Base-by-base conservation (phyloP, 2,888 invertebrate genomes). In the Sussaba pulchella region DNA sequence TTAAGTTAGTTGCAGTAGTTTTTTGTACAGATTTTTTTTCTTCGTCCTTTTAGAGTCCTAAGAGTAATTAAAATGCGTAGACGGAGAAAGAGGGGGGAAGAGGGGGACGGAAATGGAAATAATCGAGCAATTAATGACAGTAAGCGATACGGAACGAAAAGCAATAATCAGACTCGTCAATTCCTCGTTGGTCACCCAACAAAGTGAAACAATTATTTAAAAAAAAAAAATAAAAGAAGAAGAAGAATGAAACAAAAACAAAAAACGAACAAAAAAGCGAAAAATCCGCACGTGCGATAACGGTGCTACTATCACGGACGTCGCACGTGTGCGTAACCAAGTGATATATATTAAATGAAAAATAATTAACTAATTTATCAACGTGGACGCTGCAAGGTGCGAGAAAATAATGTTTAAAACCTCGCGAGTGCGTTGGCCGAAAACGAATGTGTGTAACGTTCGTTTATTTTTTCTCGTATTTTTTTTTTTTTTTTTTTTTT, bases 161-260 rank as follows among this genome's bases (percentile, higher is more conserved):
- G 81, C 81, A 83, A 84, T 84, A 76, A 82, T 41, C 14, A 74
- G 82, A 86, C 84, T 87, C 88, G 88, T 87, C 86, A 81, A 82
- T 85, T 88, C 86, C 88, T 89, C 85, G 88, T 84, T 88, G 88
- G 88, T 88, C 87, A 84, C 39, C 66, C 67, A 78, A 79, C 64
- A 70, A 74, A 77, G 73, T 81, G 77, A 79, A 83, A 82, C 66
- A 82, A 77, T 80, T 74, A 76, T 74, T 63, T n/a, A n/a, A n/a
- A 39, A 71, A 64, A 67, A 66, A 74, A 76, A 50, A 75, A 69
- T 6, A 6, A 31, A 31, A 31, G 64, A 50, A 59, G 43, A 47
- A 14, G 61, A 67, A 36, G 31, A 61, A 47, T 10, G 70, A 63
- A 47, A 31, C 6, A 31, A 2, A 31, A 31, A 6, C 2, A 17